Evolutionary conservation across 2,113 vertebrate genomes (phyloP).

Genomic region (Natator depressus): DNA sequence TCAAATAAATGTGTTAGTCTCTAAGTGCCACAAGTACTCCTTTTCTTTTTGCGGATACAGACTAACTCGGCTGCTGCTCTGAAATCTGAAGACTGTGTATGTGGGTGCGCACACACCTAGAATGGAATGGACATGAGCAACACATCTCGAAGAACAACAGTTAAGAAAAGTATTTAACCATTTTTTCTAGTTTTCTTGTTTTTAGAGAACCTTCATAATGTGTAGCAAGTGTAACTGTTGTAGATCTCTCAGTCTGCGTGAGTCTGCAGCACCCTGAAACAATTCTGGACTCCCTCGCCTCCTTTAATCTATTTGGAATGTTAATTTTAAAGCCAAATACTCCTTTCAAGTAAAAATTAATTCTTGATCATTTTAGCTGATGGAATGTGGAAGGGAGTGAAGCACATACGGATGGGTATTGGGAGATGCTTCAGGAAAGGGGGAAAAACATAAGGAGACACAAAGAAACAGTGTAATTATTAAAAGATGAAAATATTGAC

Average conservation of each 20-base stretch:
- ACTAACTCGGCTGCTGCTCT: too few species aligned
- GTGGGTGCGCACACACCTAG: too few species aligned
- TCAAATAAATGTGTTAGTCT: too few species aligned
- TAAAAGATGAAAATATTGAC: background rate
- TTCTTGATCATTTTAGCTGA: background rate
- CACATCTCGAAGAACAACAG: too few species aligned
- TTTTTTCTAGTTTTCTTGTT: background rate
- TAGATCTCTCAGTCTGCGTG: background rate
- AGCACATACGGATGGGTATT: background rate
- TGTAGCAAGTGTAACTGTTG: background rate
- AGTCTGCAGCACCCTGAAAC: background rate
- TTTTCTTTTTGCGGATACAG: too few species aligned
- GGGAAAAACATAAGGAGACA: background rate
- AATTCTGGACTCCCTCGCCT: background rate
- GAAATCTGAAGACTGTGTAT: too few species aligned
- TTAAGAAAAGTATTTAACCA: too few species aligned
- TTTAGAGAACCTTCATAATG: background rate
- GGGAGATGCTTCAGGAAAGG: background rate
- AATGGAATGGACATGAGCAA: too few species aligned
- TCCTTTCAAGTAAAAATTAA: background rate
- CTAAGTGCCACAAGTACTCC: too few species aligned
- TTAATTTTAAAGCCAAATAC: background rate
- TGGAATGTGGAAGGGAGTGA: rapidly evolving
- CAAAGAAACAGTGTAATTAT: background rate
- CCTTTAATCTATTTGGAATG: background rate